Evolutionary conservation across 2,797 vertebrate species (phyloP).

Genomic region (Oreochromis grahami): DNA sequence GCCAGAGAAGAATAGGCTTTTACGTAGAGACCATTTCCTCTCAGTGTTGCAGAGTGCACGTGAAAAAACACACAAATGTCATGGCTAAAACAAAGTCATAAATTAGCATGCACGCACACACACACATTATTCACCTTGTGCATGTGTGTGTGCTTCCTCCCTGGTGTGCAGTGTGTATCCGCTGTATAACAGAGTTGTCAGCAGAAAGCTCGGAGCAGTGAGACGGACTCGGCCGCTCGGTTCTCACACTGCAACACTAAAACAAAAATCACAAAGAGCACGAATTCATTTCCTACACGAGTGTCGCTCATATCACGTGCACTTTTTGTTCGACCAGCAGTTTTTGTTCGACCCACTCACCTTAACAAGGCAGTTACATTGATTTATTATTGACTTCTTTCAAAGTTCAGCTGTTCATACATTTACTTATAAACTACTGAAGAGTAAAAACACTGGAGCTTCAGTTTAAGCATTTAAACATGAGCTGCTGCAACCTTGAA

Average conservation of each 20-base stretch:
- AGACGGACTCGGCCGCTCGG: background rate
- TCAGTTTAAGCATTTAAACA: background rate
- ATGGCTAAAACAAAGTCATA: conserved; percentile 36
- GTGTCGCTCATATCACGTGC: background rate
- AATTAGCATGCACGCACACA: conserved; percentile 3
- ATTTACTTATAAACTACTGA: background rate
- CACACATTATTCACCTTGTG: conserved; percentile 1
- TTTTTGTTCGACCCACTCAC: background rate
- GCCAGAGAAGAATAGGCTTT: conserved; percentile 73
- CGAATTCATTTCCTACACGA: background rate
- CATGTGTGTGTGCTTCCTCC: conserved; percentile 56
- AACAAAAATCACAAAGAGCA: background rate
- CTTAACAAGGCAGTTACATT: background rate
- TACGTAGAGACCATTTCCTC: conserved; percentile 68
- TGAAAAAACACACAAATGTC: conserved; percentile 39
- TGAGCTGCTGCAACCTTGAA: background rate
- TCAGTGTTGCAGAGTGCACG: conserved; percentile 18
- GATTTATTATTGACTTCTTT: background rate
- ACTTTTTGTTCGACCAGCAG: background rate
- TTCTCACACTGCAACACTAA: conserved; percentile 33
- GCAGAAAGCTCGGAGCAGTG: conserved; percentile 34
- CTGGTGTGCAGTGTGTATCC: conserved; percentile 35
- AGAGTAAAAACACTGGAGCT: background rate
- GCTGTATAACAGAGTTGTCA: conserved; percentile 54
- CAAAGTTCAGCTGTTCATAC: background rate